Evolutionary conservation across 92 coral and sea anemone species (phyloP).

Genomic region (Hydrozoanthus gracilis): DNA sequence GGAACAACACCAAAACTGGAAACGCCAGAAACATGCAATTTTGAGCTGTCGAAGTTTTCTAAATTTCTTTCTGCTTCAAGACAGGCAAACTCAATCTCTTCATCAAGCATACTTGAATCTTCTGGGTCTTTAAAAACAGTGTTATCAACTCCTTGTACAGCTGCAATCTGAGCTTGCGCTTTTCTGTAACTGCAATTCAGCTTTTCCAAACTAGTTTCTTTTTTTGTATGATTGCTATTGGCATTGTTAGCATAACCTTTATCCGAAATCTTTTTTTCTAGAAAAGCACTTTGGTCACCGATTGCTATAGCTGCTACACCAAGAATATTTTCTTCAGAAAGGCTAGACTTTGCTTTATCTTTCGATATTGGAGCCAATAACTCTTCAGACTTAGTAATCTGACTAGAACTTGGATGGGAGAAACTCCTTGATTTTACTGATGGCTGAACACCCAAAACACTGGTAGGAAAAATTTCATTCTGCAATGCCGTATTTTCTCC

Average conservation of each 20-base stretch:
- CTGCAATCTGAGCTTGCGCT: background rate
- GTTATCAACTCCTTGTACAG: constrained; percentile 7
- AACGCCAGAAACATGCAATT: background rate
- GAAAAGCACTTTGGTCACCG: background rate
- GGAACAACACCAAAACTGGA: background rate
- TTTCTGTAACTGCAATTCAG: background rate
- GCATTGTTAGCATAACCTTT: background rate
- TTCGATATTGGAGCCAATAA: background rate
- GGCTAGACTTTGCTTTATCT: background rate
- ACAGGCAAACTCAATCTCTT: constrained; percentile 33
- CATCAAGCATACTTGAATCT: constrained; percentile 31
- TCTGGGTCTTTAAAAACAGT: constrained; percentile 13
- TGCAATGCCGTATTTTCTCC: background rate
- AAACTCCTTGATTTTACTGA: constrained; percentile 63
- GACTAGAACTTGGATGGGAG: constrained; percentile 60
- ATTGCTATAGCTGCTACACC: background rate
- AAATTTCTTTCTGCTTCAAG: constrained; percentile 38
- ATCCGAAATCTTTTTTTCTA: background rate
- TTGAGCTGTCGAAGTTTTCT: background rate
- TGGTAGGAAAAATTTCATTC: constrained; percentile 11
- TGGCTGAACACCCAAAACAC: constrained; percentile 58
- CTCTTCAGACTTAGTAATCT: constrained; percentile 14
- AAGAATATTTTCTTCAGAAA: constrained; percentile 2
- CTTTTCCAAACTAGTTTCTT: background rate
- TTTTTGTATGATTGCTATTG: background rate